Conservation (phyloP, 2,888 invertebrate species). For the Pyrochroa serraticornis region DNA sequence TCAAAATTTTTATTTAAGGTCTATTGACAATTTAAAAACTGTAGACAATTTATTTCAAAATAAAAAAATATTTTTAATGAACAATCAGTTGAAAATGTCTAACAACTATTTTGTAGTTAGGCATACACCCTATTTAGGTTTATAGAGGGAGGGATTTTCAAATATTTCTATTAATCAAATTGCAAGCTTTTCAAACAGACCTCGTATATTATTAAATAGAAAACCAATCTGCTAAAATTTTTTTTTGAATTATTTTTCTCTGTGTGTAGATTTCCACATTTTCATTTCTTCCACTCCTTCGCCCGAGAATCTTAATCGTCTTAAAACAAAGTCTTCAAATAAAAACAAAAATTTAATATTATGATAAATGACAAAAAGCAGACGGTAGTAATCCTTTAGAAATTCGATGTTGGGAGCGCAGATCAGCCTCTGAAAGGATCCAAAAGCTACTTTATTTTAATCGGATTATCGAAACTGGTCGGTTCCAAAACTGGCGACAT, state of each 20-base stretch:
- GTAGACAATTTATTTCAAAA: no score
- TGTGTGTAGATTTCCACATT: neutral
- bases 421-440: conserved; percentile 34
- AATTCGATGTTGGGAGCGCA: conserved; percentile 30
- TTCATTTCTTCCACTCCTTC: neutral
- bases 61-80: no score
- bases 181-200: no score
- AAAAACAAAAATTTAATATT: conserved; percentile 38
- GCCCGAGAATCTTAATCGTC: conserved; percentile 15
- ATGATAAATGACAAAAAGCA: conserved; percentile 43
- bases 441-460: conserved; percentile 38
- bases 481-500: conserved; percentile 33
- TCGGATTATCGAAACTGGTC: conserved; percentile 32
- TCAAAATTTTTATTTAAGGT: no score
- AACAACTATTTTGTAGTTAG: no score
- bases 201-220: no score
- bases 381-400: conserved; percentile 38
- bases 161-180: no score
- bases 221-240: no score
- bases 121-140: no score
- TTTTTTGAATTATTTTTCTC: neutral
- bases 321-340: conserved; percentile 24
- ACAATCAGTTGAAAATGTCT: no score
- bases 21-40: no score
- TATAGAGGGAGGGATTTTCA: no score